Conservation (phyloP, 2,113 vertebrate genomes). For the Cricetomys ansorgei region DNA sequence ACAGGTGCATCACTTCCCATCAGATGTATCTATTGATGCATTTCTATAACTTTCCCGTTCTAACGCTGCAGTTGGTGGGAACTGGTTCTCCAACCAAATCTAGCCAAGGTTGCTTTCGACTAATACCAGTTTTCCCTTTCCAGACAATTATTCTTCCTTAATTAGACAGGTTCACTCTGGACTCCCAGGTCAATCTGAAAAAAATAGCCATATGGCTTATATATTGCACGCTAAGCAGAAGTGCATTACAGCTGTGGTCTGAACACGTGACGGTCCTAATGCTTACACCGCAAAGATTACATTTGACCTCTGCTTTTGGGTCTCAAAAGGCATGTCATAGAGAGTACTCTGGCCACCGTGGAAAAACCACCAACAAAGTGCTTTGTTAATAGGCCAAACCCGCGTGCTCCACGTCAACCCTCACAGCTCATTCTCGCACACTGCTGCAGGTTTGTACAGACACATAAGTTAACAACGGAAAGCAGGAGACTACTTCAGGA, state of each 20-base stretch:
- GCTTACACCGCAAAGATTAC: neutral
- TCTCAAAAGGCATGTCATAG: neutral
- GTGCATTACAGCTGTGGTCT: neutral
- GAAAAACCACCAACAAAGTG: neutral
- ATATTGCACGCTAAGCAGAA: conserved; percentile 67
- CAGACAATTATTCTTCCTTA: conserved; percentile 81
- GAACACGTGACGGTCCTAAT: conserved; percentile 1
- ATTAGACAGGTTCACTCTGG: conserved; percentile 80
- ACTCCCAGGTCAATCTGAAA: conserved; percentile 81
- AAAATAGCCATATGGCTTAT: conserved; percentile 69
- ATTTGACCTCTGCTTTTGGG: neutral
- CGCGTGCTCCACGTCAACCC: neutral
- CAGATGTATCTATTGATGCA: conserved; percentile 6
- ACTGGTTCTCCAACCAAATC: conserved; percentile 75
- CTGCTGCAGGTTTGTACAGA: neutral
- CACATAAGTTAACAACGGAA: neutral
- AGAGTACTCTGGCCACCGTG: neutral
- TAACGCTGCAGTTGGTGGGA: conserved; percentile 67
- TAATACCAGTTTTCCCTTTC: conserved; percentile 78
- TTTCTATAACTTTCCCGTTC: conserved; percentile 49
- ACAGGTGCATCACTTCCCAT: neutral
- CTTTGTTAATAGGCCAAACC: neutral
- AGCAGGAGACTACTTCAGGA: neutral
- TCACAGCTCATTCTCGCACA: accelerated
- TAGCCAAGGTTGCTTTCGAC: conserved; percentile 64